These are phyloP conservation scores for Platyscapa corneri DNA, from an alignment of 1,140 invertebrate species.

Conservation along the genomic window DNA sequence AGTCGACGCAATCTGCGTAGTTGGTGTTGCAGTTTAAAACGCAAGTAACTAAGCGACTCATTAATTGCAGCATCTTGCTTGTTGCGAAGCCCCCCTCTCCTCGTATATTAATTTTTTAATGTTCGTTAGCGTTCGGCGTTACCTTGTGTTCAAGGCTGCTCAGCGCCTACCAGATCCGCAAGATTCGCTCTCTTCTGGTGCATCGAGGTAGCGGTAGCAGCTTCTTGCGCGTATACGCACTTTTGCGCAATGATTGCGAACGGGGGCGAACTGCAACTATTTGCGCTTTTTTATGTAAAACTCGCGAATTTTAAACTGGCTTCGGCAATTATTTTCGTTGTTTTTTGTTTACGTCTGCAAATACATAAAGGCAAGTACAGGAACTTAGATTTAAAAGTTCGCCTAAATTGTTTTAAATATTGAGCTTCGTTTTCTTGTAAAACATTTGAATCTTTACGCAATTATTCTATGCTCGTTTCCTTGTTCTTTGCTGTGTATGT, in stretches of 20 bases:
- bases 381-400: not conserved
- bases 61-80: not conserved
- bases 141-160: not conserved
- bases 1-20: no score
- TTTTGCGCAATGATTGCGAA: not conserved
- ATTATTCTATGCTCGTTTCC: not conserved
- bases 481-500: no score
- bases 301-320: not conserved
- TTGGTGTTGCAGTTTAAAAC: not conserved
- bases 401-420: not conserved
- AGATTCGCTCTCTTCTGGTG: not conserved
- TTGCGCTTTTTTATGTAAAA: not conserved
- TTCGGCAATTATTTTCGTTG: not conserved
- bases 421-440: not conserved
- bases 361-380: not conserved
- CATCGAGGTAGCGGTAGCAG: no score
- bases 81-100: not conserved
- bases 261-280: no score
- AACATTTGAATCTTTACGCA: not conserved
- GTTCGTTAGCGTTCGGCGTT: not conserved
- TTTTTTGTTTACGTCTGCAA: not conserved
- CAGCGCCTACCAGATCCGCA: not conserved
- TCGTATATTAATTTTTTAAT: not conserved
- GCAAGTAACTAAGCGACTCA: not conserved
- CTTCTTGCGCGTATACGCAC: no score